Evolutionary conservation across 2,113 vertebrate genomes (phyloP).

Genomic region (Bagarius yarrelli): DNA sequence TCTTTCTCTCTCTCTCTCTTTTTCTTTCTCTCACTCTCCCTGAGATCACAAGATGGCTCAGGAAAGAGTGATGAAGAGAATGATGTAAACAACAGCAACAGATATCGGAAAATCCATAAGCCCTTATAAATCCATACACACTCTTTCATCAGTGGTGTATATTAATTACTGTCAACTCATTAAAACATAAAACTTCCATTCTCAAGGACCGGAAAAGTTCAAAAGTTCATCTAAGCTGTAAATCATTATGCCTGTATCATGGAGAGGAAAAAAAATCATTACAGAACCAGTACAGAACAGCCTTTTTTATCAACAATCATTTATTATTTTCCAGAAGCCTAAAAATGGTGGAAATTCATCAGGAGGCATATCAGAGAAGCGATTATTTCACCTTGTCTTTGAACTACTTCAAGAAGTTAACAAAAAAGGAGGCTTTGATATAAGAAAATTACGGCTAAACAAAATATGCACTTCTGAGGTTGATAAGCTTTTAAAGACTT

Average conservation of each 20-base stretch:
- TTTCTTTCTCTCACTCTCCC: not conserved
- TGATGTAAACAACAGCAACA: slow-evolving; percentile 55
- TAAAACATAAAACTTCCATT: not conserved
- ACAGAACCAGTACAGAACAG: not conserved
- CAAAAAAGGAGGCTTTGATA: slow-evolving; percentile 37
- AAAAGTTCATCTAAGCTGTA: slow-evolving; percentile 7
- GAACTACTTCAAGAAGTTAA: slow-evolving; percentile 49
- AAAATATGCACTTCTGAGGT: slow-evolving; percentile 50
- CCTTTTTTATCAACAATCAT: not conserved
- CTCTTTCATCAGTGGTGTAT: slow-evolving; percentile 13
- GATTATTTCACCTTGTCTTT: slow-evolving; percentile 34
- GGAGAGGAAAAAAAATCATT: not conserved
- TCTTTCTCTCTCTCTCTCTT: slow-evolving; percentile 39
- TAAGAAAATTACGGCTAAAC: slow-evolving; percentile 46
- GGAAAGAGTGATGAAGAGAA: slow-evolving; percentile 31
- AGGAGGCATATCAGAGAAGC: not conserved
- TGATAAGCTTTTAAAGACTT: slow-evolving; percentile 56
- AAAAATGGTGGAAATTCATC: not conserved
- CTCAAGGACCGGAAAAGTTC: slow-evolving; percentile 22
- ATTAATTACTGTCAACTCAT: slow-evolving; percentile 28
- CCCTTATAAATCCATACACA: too few species aligned
- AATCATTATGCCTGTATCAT: not conserved
- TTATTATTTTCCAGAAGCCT: slow-evolving; percentile 11
- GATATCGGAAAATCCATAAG: slow-evolving; percentile 33
- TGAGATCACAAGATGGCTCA: slow-evolving; percentile 21